These are phyloP conservation scores for Tenthredo amoena DNA, from an alignment of 2,888 invertebrate genomes.

Conservation along the genomic window DNA sequence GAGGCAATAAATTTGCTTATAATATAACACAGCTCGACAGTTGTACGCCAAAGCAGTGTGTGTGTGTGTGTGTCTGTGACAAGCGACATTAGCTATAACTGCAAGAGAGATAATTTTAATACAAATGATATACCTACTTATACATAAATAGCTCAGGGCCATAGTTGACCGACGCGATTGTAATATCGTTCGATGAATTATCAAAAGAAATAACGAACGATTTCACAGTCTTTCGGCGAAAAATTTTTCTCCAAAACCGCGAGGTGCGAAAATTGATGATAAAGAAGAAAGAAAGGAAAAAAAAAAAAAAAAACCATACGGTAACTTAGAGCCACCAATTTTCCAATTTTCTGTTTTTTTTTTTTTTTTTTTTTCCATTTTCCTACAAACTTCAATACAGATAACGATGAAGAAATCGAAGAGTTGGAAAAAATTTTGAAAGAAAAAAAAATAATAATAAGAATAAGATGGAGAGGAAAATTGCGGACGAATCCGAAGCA, in stretches of 20 bases:
- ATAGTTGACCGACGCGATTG: background rate
- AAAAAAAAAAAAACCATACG: background rate
- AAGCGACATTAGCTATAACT: background rate
- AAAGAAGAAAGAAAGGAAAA: too few relatives aligned
- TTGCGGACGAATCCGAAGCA: too few relatives aligned
- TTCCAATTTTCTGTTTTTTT: background rate
- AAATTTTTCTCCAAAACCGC: too few relatives aligned
- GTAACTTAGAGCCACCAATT: too few relatives aligned
- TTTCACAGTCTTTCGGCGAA: background rate
- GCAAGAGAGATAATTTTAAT: constrained; percentile 24
- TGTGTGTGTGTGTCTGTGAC: background rate
- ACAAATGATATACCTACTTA: constrained; percentile 7
- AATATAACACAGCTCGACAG: background rate
- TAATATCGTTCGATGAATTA: background rate
- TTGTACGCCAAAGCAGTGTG: background rate
- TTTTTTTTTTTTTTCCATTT: too few relatives aligned
- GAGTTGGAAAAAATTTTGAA: too few relatives aligned
- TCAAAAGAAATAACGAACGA: background rate
- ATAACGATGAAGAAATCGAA: too few relatives aligned
- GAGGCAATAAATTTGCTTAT: background rate
- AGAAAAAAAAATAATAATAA: too few relatives aligned
- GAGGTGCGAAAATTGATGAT: too few relatives aligned
- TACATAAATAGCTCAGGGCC: constrained; percentile 22
- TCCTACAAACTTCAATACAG: too few relatives aligned
- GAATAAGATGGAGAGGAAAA: too few relatives aligned